A percentile compares a stretch with the other conserved stretches of the same genome.
phyloP scores from a whole-genome alignment of 2,888 invertebrate species.

The Drosophila imparisetae region DNA sequence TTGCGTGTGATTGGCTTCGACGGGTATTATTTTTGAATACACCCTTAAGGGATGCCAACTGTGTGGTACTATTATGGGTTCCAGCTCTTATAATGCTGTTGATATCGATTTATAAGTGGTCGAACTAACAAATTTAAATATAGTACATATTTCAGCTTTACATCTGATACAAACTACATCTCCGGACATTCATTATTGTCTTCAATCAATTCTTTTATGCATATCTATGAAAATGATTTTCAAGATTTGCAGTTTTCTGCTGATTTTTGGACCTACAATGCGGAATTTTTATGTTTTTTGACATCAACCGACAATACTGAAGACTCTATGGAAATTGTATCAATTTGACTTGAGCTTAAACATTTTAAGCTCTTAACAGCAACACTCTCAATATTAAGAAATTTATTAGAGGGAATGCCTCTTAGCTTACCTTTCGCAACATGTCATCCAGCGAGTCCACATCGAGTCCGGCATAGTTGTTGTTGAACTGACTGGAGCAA shows the following conservation, averaged over 20 bases:
- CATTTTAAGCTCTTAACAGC: background rate
- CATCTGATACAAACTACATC: background rate
- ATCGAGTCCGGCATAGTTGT: constrained; percentile 87
- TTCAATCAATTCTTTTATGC: background rate
- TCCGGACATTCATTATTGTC: background rate
- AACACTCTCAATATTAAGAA: background rate
- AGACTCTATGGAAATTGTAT: too few species aligned
- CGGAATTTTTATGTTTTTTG: too few species aligned
- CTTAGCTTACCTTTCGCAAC: constrained; percentile 89
- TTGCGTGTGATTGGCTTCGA: background rate
- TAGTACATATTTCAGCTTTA: background rate
- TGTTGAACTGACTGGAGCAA: constrained; percentile 88
- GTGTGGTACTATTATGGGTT: background rate
- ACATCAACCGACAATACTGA: too few species aligned
- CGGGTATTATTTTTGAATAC: background rate
- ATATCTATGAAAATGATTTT: background rate
- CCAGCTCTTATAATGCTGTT: too few species aligned
- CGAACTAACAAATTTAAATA: too few species aligned
- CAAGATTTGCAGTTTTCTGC: background rate
- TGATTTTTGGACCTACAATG: too few species aligned
- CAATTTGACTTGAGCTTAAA: too few species aligned
- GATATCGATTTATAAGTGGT: too few species aligned
- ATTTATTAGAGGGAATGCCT: background rate
- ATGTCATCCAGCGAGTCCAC: constrained; percentile 92
- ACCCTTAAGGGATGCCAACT: background rate